Conservation (phyloP, 2,888 invertebrate species). For the Leistus spinibarbis region DNA sequence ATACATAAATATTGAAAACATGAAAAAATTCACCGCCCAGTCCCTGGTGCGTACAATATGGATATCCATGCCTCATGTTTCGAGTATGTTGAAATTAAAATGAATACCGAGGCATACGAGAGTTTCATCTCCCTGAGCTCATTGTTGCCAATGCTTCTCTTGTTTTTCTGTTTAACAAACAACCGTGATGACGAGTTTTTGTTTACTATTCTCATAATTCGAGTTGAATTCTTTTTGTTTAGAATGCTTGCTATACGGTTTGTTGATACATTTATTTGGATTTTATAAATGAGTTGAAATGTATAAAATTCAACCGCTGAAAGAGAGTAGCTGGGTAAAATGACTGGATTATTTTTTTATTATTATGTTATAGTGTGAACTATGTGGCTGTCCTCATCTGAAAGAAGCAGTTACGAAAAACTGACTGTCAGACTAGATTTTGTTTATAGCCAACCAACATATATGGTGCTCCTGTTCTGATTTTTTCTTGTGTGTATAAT, state of each 20-base stretch:
- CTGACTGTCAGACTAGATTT: constrained; percentile 1
- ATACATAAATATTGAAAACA: neutral
- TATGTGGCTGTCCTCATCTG: neutral
- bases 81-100: neutral
- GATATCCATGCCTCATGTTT: neutral
- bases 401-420: neutral
- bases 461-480: neutral
- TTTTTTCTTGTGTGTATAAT: neutral
- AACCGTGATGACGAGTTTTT: neutral
- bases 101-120: neutral
- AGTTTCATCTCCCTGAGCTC: neutral
- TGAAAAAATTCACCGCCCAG: neutral
- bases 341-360: too few species aligned
- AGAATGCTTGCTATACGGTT: neutral
- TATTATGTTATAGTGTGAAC: neutral
- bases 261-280: neutral
- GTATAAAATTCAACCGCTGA: too few species aligned
- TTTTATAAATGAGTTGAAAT: too few species aligned
- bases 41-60: neutral
- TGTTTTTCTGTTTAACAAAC: neutral
- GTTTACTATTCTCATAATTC: neutral
- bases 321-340: too few species aligned
- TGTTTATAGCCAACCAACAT: neutral
- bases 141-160: neutral
- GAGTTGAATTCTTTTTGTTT: neutral